Conservation (phyloP, 1,140 invertebrate genomes). For the Sarcophaga peregrina region DNA sequence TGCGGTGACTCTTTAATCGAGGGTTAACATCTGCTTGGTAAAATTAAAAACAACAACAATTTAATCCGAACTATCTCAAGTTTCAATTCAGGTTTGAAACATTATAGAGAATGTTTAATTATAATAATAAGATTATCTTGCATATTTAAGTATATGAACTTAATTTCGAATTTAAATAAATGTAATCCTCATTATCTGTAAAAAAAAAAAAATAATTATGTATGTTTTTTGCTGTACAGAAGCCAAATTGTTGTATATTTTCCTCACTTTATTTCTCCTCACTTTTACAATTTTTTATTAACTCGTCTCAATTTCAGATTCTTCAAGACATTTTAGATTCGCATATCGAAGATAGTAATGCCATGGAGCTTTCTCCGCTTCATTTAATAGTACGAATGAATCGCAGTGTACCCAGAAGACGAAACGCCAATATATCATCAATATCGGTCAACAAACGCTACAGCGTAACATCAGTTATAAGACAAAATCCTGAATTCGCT, state of each 20-base stretch:
- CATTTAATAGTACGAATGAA: conserved; percentile 55
- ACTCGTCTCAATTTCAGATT: conserved; percentile 50
- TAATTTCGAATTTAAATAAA: too few relatives aligned
- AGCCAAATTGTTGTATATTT: not conserved
- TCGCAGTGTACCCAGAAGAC: conserved; percentile 50
- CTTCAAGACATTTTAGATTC: conserved; percentile 61
- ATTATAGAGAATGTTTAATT: too few relatives aligned
- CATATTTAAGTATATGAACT: too few relatives aligned
- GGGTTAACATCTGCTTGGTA: too few relatives aligned
- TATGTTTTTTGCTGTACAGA: too few relatives aligned
- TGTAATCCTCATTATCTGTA: too few relatives aligned
- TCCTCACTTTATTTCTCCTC: not conserved
- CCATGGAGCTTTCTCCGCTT: conserved; percentile 59
- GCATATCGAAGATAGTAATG: conserved; percentile 55
- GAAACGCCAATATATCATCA: conserved; percentile 33
- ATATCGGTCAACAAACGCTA: conserved; percentile 55
- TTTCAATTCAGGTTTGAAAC: too few relatives aligned
- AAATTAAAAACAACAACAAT: too few relatives aligned
- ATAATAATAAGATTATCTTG: too few relatives aligned
- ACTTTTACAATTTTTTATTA: not conserved
- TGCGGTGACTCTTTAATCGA: too few relatives aligned
- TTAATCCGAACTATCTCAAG: too few relatives aligned
- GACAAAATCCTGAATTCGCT: conserved; percentile 58
- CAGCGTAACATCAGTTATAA: conserved; percentile 61
- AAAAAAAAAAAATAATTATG: too few relatives aligned